Evolutionary conservation across 2,888 invertebrate species (phyloP), one percentile per base, ranked within the genome.

Genomic region (Drosophila borealis): DNA sequence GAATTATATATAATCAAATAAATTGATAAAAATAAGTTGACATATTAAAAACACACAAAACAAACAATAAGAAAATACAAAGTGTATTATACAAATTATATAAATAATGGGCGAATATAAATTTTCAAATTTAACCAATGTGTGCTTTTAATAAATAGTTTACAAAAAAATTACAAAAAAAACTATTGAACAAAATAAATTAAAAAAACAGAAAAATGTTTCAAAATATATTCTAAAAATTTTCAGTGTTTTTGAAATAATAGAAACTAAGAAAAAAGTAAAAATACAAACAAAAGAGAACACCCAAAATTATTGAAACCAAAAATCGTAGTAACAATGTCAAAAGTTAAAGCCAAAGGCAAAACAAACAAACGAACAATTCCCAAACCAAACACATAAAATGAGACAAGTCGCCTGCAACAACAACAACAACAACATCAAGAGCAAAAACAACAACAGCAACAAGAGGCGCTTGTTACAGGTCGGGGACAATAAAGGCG

Each of bases 331-430:
- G 41, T 36, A 60, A 75, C 49, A 73, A 81, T 81, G 81, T 70
- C 78, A 57, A 72, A 67, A 64, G 66, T 60, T 60, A 82, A 80
- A 42, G 50, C 72, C 50, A 76, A 67, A 67, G 42, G 50, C 54
- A 53, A 70, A 63, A 42, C 53, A 41, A 73, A 53, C 54, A 51
- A 55, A 44, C 75, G 64, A 74, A 65, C 46, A 56, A 54, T 49
- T 45, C 9, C 21, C 37, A 59, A 70, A 25, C 34, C 36, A 54
- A 62, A 48, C 49, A 78, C 46, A 49, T 76, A 85, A 85, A 78
- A 83, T 83, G 83, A 82, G 54, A 44, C 59, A 55, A 67, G 62
- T 72, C 42, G 62, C 55, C 69, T 61, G 70, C 72, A 78, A 55
- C 57, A 57, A 21, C 54, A 51, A 50, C 65, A 73, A 48, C 57